These are phyloP conservation scores for Casuarius casuarius DNA, from an alignment of 2,113 vertebrate species.

Conservation along the genomic window DNA sequence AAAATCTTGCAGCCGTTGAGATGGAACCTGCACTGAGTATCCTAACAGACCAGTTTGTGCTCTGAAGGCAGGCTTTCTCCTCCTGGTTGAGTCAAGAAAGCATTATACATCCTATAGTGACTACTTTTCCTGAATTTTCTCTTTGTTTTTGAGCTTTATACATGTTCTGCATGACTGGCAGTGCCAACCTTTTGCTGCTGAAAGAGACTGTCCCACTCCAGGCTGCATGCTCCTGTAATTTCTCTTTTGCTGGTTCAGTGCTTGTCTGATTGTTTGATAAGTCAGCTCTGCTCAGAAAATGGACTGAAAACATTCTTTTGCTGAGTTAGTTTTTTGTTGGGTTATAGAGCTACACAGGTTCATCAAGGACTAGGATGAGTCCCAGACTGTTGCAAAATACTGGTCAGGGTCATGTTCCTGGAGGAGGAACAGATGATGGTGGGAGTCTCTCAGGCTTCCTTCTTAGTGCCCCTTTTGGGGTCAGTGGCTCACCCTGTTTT, in stretches of 20 bases:
- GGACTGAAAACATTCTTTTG: slow-evolving; percentile 10
- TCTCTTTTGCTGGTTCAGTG: slow-evolving; percentile 27
- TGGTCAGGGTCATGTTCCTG: neutral
- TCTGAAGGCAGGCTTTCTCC: neutral
- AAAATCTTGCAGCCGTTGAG: neutral
- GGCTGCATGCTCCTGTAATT: neutral
- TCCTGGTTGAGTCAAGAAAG: neutral
- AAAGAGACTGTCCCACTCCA: neutral
- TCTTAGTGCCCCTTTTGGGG: neutral
- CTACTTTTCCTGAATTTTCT: slow-evolving; percentile 7
- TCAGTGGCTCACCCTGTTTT: neutral
- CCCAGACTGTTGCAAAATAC: neutral
- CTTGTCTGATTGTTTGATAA: slow-evolving; percentile 44
- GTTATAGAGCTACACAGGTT: neutral
- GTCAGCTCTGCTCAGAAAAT: neutral
- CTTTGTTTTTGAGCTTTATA: slow-evolving; percentile 36
- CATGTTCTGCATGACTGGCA: neutral
- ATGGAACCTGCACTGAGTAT: neutral
- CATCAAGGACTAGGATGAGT: neutral
- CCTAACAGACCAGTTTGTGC: neutral
- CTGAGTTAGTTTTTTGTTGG: neutral
- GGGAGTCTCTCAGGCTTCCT: neutral
- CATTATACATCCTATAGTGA: neutral
- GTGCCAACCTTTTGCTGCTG: neutral
- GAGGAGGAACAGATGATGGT: neutral